Conservation (phyloP, 2,113 vertebrate genomes). For the Otus sunia region DNA sequence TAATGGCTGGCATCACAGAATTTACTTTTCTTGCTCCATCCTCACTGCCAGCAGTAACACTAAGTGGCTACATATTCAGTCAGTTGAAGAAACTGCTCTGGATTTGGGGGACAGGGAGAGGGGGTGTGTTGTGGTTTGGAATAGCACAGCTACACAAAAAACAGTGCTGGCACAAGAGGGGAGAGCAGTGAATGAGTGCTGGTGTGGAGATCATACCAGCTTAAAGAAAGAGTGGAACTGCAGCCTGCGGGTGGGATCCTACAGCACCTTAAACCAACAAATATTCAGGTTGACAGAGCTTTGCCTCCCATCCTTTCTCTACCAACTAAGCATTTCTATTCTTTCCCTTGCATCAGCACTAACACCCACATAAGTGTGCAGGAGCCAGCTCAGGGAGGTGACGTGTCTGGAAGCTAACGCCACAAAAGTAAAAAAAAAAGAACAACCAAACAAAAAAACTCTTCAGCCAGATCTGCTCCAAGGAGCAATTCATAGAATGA, state of each 20-base stretch:
- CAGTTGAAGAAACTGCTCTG: background rate
- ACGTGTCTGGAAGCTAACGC: background rate
- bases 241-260: background rate
- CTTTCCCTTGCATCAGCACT: conserved; percentile 45
- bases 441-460: background rate
- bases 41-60: background rate
- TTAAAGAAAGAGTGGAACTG: background rate
- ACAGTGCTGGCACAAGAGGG: background rate
- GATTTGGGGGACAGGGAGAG: background rate
- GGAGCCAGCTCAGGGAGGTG: background rate
- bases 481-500: conserved; percentile 9
- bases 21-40: background rate
- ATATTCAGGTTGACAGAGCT: background rate
- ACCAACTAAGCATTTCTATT: background rate
- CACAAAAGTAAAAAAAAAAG: background rate
- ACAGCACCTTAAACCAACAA: background rate
- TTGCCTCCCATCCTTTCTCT: background rate
- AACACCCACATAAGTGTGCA: background rate
- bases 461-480: conserved; percentile 13
- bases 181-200: background rate
- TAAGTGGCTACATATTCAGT: background rate
- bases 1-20: background rate
- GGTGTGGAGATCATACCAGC: background rate
- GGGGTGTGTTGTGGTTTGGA: background rate
- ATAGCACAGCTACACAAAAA: background rate